Conservation (phyloP, 30 jellyfish, hydroid and myxozoan genomes). For the Mastigias papua region DNA sequence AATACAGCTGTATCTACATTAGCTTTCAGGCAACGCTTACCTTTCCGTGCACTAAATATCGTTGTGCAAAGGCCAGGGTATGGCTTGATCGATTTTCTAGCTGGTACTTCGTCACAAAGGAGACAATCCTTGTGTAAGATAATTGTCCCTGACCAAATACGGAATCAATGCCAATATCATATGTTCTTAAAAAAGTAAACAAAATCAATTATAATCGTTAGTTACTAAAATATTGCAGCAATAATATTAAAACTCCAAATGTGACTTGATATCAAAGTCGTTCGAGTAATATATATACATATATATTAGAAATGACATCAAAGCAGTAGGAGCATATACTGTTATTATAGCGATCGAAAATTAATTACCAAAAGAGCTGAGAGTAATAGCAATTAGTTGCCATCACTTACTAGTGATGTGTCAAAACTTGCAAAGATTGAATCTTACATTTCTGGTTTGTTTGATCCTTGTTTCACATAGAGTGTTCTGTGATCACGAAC, state of each 20-base stretch:
- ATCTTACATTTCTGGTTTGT: constrained; percentile 83
- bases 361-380: no score
- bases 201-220: neutral
- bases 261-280: no score
- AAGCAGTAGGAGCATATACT: no score
- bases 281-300: no score
- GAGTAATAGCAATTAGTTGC: no score
- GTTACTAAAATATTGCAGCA: neutral
- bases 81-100: constrained; percentile 84
- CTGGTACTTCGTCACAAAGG: constrained; percentile 94
- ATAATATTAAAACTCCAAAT: no score
- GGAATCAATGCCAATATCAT: constrained; percentile 84
- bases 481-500: constrained; percentile 87
- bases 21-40: no score
- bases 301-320: no score
- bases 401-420: neutral
- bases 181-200: constrained; percentile 41
- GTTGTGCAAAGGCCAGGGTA: constrained; percentile 85
- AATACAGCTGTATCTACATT: no score
- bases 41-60: constrained; percentile 78
- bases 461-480: constrained; percentile 84
- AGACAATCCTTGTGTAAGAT: constrained; percentile 85
- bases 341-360: no score
- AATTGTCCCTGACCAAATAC: constrained; percentile 87
- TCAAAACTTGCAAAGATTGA: neutral